Evolutionary conservation across 1,140 invertebrate genomes (phyloP).

Genomic region (Pollicipes pollicipes): DNA sequence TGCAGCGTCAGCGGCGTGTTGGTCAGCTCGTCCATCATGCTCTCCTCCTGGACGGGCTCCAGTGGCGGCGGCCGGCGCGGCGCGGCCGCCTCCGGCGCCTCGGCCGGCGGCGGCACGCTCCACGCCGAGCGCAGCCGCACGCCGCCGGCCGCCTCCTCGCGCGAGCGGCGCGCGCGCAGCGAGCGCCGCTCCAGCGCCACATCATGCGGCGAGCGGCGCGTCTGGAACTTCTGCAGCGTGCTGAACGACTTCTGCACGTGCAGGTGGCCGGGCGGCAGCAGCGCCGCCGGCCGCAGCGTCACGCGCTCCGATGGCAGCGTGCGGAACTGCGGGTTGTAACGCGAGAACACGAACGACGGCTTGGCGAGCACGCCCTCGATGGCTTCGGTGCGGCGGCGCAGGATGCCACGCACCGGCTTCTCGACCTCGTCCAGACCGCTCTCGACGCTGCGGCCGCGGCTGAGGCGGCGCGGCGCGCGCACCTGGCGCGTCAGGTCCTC

Average conservation of each 20-base stretch:
- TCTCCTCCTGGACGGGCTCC: neutral
- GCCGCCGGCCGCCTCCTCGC: neutral
- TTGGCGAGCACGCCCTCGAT: neutral
- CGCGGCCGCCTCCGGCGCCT: too few species aligned
- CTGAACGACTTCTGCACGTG: neutral
- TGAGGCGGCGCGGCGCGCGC: neutral
- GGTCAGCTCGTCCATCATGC: constrained; percentile 7
- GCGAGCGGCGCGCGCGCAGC: neutral
- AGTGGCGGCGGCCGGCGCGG: too few species aligned
- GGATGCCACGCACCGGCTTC: neutral
- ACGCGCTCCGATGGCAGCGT: neutral
- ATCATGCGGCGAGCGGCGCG: neutral
- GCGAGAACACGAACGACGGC: neutral
- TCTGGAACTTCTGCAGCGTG: neutral
- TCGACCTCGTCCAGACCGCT: neutral
- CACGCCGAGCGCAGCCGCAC: neutral
- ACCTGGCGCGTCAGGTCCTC: neutral
- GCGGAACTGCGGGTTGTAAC: neutral
- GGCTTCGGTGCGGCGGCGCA: neutral
- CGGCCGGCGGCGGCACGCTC: neutral
- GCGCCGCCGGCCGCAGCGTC: neutral
- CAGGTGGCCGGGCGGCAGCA: neutral
- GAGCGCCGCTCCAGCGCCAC: neutral
- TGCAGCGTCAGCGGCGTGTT: constrained; percentile 13
- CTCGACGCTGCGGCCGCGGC: neutral